Conservation (phyloP, 2,797 vertebrate genomes). For the Pseudomugil tenellus region DNA sequence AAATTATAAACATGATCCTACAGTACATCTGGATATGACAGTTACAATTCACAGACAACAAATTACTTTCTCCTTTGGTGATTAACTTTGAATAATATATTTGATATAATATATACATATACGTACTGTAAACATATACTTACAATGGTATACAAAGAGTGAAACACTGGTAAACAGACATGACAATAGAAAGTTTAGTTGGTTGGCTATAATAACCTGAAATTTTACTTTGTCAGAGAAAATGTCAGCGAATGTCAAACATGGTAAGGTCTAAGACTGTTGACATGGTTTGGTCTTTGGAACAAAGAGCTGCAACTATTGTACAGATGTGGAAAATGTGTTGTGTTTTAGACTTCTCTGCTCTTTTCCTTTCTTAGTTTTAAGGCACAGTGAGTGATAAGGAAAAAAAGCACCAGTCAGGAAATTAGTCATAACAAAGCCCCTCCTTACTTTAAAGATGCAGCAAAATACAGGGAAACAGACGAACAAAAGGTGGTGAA, state of each 20-base stretch:
- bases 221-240: slow-evolving; percentile 49
- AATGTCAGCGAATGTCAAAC: slow-evolving; percentile 54
- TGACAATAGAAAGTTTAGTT: slow-evolving; percentile 59
- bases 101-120: slow-evolving; percentile 60
- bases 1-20: slow-evolving; percentile 48
- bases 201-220: slow-evolving; percentile 69
- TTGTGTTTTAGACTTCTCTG: neutral
- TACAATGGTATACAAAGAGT: slow-evolving; percentile 67
- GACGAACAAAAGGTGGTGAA: neutral
- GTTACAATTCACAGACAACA: slow-evolving; percentile 70
- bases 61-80: slow-evolving; percentile 78
- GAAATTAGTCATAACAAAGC: neutral
- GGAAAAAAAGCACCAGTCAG: neutral
- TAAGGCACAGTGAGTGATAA: slow-evolving; percentile 17
- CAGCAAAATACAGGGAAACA: neutral
- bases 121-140: slow-evolving; percentile 80
- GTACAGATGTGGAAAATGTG: neutral
- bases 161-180: slow-evolving; percentile 64
- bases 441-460: neutral
- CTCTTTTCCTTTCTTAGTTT: slow-evolving; percentile 4
- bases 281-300: neutral
- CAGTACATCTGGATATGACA: slow-evolving; percentile 69
- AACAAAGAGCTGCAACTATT: neutral
- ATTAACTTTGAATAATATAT: slow-evolving; percentile 81
- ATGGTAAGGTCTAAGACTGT: slow-evolving; percentile 23